These are phyloP conservation scores for Catharus minimus DNA, from an alignment of 2,113 vertebrate species.

Conservation along the genomic window DNA sequence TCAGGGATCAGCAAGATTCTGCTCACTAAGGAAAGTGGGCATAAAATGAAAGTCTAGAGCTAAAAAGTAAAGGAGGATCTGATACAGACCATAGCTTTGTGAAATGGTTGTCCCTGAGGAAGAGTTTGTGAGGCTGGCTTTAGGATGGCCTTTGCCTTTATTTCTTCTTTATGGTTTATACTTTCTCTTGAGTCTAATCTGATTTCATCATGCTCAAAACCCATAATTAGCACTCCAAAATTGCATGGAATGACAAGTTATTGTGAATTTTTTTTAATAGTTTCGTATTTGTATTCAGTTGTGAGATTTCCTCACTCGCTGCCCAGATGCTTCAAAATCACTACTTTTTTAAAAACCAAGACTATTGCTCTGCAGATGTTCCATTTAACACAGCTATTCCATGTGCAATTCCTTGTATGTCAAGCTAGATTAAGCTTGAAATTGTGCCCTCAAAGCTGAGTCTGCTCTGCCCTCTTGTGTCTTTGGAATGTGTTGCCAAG, in stretches of 20 bases:
- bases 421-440: background rate
- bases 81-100: background rate
- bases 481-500: background rate
- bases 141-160: background rate
- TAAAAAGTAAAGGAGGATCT: background rate
- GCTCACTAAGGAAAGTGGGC: background rate
- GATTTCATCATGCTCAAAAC: background rate
- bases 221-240: background rate
- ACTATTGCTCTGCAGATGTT: background rate
- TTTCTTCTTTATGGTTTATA: background rate
- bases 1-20: background rate
- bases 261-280: background rate
- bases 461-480: constrained; percentile 62
- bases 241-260: background rate
- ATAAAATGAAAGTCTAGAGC: background rate
- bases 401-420: background rate
- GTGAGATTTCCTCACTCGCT: background rate
- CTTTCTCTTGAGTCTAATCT: background rate
- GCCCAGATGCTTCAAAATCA: constrained; percentile 1
- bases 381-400: background rate
- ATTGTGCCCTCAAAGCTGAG: background rate
- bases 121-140: background rate
- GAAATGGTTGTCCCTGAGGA: background rate
- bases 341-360: background rate
- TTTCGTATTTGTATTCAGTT: background rate